Conservation (phyloP, 2,797 vertebrate species). For the Pteronotus mesoamericanus region DNA sequence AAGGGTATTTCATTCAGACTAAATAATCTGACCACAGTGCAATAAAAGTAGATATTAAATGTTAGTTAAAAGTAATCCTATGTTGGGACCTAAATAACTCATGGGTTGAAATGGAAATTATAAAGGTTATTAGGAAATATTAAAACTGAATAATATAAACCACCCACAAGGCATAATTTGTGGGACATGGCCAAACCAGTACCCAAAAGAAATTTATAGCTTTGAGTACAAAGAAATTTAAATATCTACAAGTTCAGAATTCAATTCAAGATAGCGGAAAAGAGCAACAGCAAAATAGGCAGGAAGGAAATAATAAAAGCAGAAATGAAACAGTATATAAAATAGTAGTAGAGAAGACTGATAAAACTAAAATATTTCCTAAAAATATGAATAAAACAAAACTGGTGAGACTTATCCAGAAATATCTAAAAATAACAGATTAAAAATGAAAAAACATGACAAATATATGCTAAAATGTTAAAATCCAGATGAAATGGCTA, state of each 20-base stretch:
- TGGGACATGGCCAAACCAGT: background rate
- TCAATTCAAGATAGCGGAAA: constrained; percentile 8
- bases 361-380: background rate
- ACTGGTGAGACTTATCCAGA: background rate
- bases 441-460: background rate
- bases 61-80: background rate
- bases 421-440: background rate
- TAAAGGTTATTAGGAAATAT: background rate
- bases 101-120: constrained; percentile 12
- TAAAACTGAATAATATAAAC: background rate
- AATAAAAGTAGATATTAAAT: background rate
- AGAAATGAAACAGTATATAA: background rate
- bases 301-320: background rate
- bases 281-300: background rate
- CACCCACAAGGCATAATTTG: background rate
- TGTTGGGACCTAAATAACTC: background rate
- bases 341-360: background rate
- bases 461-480: background rate
- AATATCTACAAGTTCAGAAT: background rate
- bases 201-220: background rate
- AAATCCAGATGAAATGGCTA: background rate
- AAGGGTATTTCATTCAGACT: background rate
- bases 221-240: background rate
- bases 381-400: background rate
- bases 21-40: background rate